Evolutionary conservation across 2,113 vertebrate species (phyloP).

Genomic region (Nothoprocta perdicaria): DNA sequence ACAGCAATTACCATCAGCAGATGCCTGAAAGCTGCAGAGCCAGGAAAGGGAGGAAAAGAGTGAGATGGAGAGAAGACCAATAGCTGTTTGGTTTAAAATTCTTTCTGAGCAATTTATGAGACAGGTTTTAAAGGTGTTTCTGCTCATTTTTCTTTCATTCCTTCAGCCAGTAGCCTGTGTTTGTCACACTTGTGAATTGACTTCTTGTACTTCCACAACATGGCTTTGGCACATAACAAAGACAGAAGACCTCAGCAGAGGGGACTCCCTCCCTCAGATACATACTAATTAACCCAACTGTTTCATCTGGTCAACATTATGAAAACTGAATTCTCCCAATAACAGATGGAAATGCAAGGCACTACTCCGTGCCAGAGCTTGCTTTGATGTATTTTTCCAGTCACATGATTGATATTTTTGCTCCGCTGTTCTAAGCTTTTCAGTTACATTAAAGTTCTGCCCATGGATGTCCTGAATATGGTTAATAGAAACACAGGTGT

Average conservation of each 20-base stretch:
- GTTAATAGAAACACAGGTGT: not conserved
- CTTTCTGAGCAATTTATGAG: not conserved
- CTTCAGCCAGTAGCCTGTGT: not conserved
- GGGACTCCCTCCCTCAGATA: not conserved
- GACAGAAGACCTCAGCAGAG: not conserved
- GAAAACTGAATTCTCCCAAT: not conserved
- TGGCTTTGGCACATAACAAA: not conserved
- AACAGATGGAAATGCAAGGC: not conserved
- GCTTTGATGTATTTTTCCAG: not conserved
- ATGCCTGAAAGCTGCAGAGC: not conserved
- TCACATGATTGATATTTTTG: not conserved
- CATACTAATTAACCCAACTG: not conserved
- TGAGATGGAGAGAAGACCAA: not conserved
- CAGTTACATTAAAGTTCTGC: not conserved
- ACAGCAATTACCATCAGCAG: not conserved
- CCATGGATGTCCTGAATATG: not conserved
- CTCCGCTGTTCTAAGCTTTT: not conserved
- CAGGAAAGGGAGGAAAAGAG: not conserved
- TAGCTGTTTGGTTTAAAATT: not conserved
- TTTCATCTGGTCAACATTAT: not conserved
- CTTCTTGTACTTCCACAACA: not conserved
- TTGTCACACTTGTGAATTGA: not conserved
- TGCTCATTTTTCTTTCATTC: not conserved
- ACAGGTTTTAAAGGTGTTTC: not conserved
- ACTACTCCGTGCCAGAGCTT: not conserved